Base-by-base conservation (phyloP, 2,113 vertebrate genomes). In the Pleuronectes platessa region DNA sequence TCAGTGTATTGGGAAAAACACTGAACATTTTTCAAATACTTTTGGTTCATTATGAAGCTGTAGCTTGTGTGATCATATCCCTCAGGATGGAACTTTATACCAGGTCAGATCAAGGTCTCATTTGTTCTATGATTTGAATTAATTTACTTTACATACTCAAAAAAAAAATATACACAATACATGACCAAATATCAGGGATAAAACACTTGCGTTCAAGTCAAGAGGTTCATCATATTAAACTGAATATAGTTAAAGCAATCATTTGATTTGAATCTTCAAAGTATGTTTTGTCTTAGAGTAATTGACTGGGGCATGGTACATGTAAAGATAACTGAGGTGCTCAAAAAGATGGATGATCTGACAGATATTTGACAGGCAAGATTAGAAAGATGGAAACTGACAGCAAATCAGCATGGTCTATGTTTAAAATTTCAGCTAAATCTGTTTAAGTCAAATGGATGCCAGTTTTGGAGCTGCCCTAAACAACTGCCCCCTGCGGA, bases 381-480 rank as follows among this genome's bases (percentile, higher is more conserved):
- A 71, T 74, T 76, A 63, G 65, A 71, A 58, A 54, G 27, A 75
- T 15, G 13, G 3, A 74, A 69, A 68, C 7, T n/a, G 60, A 74
- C 69, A 73, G 24, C 2, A 73, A 73, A 66, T 35, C 31, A 42
- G 40, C 40, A 18, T n/a, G 40, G 26, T 62, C 31, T 71, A 53
- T 12, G 27, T 68, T 74, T 82, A 68, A 75, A 68, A 54, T 66
- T 40, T 54, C 21, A 69, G 45, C 64, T 76, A 54, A 76, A 83
- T 79, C 72, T 77, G 71, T 80, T 79, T 72, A 71, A 20, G 45
- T 77, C 64, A 79, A 84, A 76, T 53, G 47, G 60, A 56, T 84
- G 66, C 74, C 70, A 65, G 79, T 71, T 79, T 86, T 70, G 20
- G 45, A 77, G 74, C 63, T 51, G 47, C 62, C 53, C 53, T 71